Evolutionary conservation across 2,797 vertebrate genomes (phyloP).

Genomic region (Tangara arthus): DNA sequence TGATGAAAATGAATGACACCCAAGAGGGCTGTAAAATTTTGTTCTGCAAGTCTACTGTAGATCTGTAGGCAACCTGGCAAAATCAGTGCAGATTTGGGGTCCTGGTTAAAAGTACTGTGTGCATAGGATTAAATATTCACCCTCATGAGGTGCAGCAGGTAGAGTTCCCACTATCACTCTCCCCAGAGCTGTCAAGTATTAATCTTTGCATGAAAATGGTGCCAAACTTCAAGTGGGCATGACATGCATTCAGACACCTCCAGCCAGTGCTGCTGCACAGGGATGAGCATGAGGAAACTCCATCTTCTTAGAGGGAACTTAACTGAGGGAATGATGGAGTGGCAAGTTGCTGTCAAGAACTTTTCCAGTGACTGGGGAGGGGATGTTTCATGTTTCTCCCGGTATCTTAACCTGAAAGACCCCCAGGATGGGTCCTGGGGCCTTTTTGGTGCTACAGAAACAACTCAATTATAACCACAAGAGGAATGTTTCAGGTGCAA

Average conservation of each 20-base stretch:
- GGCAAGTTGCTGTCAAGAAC: neutral
- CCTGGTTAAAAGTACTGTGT: neutral
- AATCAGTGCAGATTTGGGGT: neutral
- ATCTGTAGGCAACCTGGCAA: neutral
- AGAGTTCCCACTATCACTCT: neutral
- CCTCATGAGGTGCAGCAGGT: neutral
- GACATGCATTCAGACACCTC: neutral
- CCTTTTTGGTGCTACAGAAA: neutral
- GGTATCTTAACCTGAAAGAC: neutral
- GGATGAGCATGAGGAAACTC: neutral
- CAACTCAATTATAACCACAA: neutral
- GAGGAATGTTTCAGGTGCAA: neutral
- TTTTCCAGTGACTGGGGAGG: neutral
- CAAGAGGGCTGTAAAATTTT: neutral
- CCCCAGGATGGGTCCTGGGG: rapidly evolving
- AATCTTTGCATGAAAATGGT: neutral
- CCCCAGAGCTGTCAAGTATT: neutral
- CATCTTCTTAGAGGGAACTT: neutral
- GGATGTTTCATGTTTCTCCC: neutral
- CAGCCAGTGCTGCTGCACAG: neutral
- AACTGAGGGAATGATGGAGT: neutral
- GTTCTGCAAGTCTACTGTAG: neutral
- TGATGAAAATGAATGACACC: slow-evolving; percentile 30
- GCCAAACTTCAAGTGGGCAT: neutral
- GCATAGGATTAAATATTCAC: neutral